A percentile compares a stretch with the other conserved stretches of the same genome.
Evolutionary conservation across 2,113 vertebrate genomes (phyloP).

Genomic region (Cololabis saira): DNA sequence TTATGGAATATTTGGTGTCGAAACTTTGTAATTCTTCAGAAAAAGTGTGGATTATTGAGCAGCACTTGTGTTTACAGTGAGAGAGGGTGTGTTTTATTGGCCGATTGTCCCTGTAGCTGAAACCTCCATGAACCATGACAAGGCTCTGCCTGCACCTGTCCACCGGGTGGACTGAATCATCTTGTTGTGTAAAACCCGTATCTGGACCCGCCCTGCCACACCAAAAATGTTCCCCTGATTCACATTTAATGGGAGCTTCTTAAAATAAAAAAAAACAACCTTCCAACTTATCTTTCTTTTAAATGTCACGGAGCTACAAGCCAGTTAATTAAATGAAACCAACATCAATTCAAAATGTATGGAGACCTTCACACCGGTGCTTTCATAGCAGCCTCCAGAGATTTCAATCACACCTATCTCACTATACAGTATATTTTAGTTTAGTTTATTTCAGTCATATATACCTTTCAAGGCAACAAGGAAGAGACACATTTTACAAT

Average conservation of each 20-base stretch:
- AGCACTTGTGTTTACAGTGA: too few relatives aligned
- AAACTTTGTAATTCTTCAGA: too few relatives aligned
- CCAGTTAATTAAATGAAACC: constrained; percentile 19
- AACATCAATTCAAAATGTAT: constrained; percentile 4
- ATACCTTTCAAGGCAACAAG: too few relatives aligned
- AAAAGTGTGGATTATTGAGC: too few relatives aligned
- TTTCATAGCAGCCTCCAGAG: neutral
- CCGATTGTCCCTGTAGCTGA: too few relatives aligned
- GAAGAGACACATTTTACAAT: too few relatives aligned
- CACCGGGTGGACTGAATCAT: constrained; percentile 26
- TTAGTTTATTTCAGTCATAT: too few relatives aligned
- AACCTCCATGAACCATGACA: too few relatives aligned
- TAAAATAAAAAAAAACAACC: constrained; percentile 34
- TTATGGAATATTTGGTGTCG: too few relatives aligned
- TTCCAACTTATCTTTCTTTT: neutral
- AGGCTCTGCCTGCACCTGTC: too few relatives aligned
- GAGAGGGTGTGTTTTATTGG: too few relatives aligned
- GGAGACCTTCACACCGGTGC: neutral
- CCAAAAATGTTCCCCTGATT: constrained; percentile 15
- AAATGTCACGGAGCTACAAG: constrained; percentile 33
- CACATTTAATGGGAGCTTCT: constrained; percentile 14
- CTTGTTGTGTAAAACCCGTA: constrained; percentile 24
- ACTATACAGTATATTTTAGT: too few relatives aligned
- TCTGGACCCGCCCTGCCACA: constrained; percentile 53
- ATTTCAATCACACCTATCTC: neutral